Evolutionary conservation across 1,140 invertebrate genomes (phyloP), one percentile per base, ranked within the genome.

Genomic region (Aphidius gifuensis): DNA sequence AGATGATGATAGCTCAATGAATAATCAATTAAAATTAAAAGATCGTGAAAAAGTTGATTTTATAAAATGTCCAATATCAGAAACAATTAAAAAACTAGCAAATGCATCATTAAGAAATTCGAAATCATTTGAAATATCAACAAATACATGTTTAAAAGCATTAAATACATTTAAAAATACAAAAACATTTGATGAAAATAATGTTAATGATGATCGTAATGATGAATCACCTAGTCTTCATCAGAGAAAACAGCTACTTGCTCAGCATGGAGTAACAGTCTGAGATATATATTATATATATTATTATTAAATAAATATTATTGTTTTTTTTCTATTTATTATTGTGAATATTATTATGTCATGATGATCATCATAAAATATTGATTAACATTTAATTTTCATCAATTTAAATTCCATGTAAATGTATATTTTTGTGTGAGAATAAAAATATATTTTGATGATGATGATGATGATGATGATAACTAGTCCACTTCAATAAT

Each of bases 211-310:
- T n/a, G 53, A 55, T 49, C 62, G 69, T 48, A 71, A 73, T 32
- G 69, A 67, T 0, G 77, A 80, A 51, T 80, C 78, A n/a, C 79
- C 79, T 38, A 81, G 79, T 64, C 71, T 81, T 45, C 64, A 77
- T 66, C 79, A 81, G 61, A 71, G 79, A 55, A 81, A 81, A 49
- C 76, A 79, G 23, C 66, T 81, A 32, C 66, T 81, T 21, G 79
- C 79, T 6, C 77, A 81, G n/a, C 78, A 76, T 11, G 79, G 79
- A 9, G 77, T 81, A 11, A 79, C 69, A 44, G 79, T 81, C 56
- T 80, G 48, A 64, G n/a, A 32, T 32, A 32, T 3, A 32, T 32
- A 32, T 32, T 32, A 32, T 32, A 32, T 32, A 32, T 32, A 32
- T 32, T 32, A 3, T 32, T 32, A 32, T 32, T 32, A 32, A 32